Base-by-base conservation (phyloP, 2,113 vertebrate species). In the Acrocephalus arundinaceus region DNA sequence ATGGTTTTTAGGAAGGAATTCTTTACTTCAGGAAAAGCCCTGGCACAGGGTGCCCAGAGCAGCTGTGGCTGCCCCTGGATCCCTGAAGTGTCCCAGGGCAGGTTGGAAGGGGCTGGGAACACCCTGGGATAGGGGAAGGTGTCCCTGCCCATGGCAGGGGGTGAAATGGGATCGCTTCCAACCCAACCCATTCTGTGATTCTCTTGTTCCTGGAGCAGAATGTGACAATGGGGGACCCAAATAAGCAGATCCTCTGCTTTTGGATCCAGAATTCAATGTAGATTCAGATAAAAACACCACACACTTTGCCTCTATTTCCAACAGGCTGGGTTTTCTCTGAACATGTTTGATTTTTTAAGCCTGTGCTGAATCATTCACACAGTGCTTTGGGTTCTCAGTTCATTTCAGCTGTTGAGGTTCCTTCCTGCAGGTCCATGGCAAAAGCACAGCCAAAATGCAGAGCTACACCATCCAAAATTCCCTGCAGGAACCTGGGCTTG, bases 151-250 rank as follows among this genome's bases (percentile, higher is more conserved):
- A 3, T 5, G 25, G 58, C 31, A 27, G 9, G 8, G n/a, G 4
- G 1, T 27, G 37, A 7, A 5, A 15, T 31, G 7, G 33, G 16
- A 35, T 35, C 35, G 35, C 35, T 35, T 35, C 35, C 35, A 35
- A 35, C 35, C 35, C 35, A 35, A 35, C 35, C 35, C 35, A 49
- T 5, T 20, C 37, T 17, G 22, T 6, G 45, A 37, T 13, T 65
- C 35, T 23, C 22, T 45, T 22, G 4, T 7, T 35, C 48, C 11
- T 11, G 49, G 35, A 41, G 39, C 35, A 15, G 10, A 63, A 4
- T 4, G 11, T 3, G 25, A 3, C 33, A 9, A 17, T 0, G 54
- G 14, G 41, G 8, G 20, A 66, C 22, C 7, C 0, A 39, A 0
- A 7, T 0, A 12, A 33, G 27, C 0, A 67, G 3, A 21, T 65